Percentiles rank a stretch among this genome's conserved stretches.
Evolutionary conservation across 2,797 vertebrate genomes (phyloP).

Genomic region (Huso huso): DNA sequence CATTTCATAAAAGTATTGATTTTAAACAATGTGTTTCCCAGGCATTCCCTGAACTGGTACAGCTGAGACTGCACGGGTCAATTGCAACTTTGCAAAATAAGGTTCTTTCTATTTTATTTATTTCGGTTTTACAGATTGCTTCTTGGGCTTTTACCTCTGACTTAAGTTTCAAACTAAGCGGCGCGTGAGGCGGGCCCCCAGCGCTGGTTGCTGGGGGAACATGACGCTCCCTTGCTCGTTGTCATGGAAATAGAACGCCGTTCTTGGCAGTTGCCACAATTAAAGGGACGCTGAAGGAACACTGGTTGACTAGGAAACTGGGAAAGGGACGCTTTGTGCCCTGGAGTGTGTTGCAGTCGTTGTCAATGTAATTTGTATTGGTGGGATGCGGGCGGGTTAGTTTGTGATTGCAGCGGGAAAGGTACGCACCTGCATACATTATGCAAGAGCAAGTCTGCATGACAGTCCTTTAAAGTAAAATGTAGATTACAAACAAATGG

Average conservation of each 20-base stretch:
- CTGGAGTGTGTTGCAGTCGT: neutral
- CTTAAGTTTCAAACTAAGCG: constrained; percentile 16
- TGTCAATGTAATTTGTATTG: neutral
- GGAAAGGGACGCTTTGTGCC: neutral
- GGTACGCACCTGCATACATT: no score
- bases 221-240: constrained; percentile 27
- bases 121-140: neutral
- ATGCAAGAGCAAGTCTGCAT: no score
- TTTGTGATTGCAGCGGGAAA: neutral
- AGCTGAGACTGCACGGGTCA: no score
- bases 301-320: constrained; percentile 28
- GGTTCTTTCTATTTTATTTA: no score
- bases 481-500: no score
- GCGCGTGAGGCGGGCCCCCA: constrained; percentile 11
- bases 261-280: constrained; percentile 39
- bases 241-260: constrained; percentile 36
- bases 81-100: no score
- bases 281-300: constrained; percentile 22
- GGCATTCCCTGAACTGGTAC: no score
- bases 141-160: constrained; percentile 16
- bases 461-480: no score
- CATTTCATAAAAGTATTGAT: neutral
- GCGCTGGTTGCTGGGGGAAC: constrained; percentile 41
- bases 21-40: no score
- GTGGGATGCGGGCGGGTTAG: constrained; percentile 1